Percentiles rank a stretch among this genome's conserved stretches.
phyloP scores from a whole-genome alignment of 2,113 vertebrate genomes.

The Bombycilla garrulus region DNA sequence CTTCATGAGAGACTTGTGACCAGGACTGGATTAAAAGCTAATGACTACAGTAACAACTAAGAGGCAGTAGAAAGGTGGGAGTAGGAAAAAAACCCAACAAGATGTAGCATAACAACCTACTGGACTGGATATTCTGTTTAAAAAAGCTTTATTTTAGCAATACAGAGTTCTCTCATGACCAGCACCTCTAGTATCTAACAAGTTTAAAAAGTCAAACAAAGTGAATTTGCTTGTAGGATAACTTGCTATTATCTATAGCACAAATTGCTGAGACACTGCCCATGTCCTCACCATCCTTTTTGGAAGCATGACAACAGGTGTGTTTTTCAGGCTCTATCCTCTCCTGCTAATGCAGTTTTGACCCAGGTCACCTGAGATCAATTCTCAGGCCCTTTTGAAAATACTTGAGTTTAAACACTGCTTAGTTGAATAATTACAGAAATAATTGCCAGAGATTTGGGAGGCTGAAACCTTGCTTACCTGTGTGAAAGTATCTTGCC shows the following conservation, averaged over 20 bases:
- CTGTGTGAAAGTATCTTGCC: not conserved
- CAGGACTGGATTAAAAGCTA: not conserved
- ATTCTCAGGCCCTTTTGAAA: not conserved
- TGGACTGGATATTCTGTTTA: not conserved
- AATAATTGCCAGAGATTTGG: not conserved
- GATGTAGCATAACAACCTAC: not conserved
- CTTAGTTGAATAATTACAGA: not conserved
- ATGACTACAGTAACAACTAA: not conserved
- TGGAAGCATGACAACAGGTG: not conserved
- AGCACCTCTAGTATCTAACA: not conserved
- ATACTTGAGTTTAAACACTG: not conserved
- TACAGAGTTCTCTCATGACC: not conserved
- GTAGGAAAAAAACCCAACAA: rapidly evolving
- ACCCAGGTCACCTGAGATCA: not conserved
- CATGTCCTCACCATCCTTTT: not conserved
- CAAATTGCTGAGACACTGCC: not conserved
- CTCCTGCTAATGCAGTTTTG: not conserved
- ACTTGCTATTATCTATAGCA: not conserved
- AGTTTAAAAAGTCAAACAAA: not conserved
- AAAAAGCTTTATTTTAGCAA: not conserved
- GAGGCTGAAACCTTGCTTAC: not conserved
- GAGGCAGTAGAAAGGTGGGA: not conserved
- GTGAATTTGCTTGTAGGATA: not conserved
- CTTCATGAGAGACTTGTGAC: not conserved
- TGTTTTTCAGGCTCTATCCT: not conserved